phyloP scores from a whole-genome alignment of 2,888 invertebrate species.

The Acronicta alni region DNA sequence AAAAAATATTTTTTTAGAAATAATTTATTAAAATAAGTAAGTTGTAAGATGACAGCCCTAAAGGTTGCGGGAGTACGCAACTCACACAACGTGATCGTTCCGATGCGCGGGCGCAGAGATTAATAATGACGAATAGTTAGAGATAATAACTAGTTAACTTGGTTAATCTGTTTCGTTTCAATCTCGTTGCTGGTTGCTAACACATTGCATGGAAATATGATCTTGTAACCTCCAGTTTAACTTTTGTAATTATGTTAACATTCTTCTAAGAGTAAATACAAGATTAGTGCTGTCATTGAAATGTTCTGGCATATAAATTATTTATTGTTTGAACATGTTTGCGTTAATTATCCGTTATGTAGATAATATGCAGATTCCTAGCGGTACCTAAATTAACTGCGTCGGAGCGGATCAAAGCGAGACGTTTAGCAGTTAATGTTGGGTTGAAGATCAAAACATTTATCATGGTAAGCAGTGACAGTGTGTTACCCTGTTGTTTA shows the following conservation, averaged over 20 bases:
- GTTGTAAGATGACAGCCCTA: constrained; percentile 40
- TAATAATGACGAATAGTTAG: constrained; percentile 66
- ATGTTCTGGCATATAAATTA: background rate
- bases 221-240: constrained; percentile 25
- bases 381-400: constrained; percentile 9
- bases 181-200: constrained; percentile 44
- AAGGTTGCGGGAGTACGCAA: constrained; percentile 23
- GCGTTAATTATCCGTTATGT: constrained; percentile 9
- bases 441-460: constrained; percentile 29
- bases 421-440: constrained; percentile 12
- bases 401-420: constrained; percentile 28
- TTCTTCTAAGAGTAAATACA: constrained; percentile 22
- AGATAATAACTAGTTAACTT: constrained; percentile 58
- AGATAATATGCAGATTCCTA: constrained; percentile 17
- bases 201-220: constrained; percentile 30
- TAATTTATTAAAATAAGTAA: too few species aligned
- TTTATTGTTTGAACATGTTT: constrained; percentile 5
- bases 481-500: constrained; percentile 1
- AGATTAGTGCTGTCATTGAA: constrained; percentile 2
- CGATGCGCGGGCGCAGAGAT: constrained; percentile 58
- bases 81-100: constrained; percentile 49
- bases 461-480: constrained; percentile 17
- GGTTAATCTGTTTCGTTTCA: constrained; percentile 55
- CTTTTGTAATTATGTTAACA: constrained; percentile 29
- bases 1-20: too few species aligned